A percentile compares a stretch with the other conserved stretches of the same genome.
Evolutionary conservation across 2,797 vertebrate genomes (phyloP).

Genomic region (Tapera naevia): DNA sequence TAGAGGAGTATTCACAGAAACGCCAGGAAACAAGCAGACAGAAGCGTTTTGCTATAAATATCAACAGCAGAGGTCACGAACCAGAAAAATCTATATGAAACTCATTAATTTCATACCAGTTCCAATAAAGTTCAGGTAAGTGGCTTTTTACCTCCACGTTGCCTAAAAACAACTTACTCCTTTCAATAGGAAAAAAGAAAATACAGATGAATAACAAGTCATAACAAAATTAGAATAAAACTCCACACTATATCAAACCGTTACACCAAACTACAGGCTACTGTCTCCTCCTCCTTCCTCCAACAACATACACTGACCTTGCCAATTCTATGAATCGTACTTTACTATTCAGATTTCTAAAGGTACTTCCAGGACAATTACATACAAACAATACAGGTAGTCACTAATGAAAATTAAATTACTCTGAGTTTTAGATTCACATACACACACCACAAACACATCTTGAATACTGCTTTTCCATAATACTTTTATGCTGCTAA

Average conservation of each 20-base stretch:
- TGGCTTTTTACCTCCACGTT: too few species aligned
- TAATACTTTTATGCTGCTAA: background rate
- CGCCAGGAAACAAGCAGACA: too few species aligned
- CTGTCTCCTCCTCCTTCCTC: background rate
- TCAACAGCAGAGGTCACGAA: too few species aligned
- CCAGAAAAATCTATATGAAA: too few species aligned
- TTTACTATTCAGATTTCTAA: background rate
- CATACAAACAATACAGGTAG: background rate
- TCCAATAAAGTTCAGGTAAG: too few species aligned
- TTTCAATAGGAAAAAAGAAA: too few species aligned
- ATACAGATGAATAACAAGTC: too few species aligned
- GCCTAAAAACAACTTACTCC: too few species aligned
- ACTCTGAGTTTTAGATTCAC: background rate
- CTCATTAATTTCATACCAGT: too few species aligned
- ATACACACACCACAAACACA: background rate
- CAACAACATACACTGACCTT: rapidly evolving
- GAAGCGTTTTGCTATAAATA: too few species aligned
- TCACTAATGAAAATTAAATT: background rate
- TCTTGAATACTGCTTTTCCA: background rate
- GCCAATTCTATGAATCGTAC: background rate
- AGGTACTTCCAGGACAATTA: background rate
- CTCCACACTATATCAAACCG: background rate
- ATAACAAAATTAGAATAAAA: background rate
- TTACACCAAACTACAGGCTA: background rate
- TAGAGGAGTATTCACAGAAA: too few species aligned